Percentiles rank a stretch among this genome's conserved stretches.
phyloP scores from a whole-genome alignment of 1,140 invertebrate species.

The Drosophila ogumai region DNA sequence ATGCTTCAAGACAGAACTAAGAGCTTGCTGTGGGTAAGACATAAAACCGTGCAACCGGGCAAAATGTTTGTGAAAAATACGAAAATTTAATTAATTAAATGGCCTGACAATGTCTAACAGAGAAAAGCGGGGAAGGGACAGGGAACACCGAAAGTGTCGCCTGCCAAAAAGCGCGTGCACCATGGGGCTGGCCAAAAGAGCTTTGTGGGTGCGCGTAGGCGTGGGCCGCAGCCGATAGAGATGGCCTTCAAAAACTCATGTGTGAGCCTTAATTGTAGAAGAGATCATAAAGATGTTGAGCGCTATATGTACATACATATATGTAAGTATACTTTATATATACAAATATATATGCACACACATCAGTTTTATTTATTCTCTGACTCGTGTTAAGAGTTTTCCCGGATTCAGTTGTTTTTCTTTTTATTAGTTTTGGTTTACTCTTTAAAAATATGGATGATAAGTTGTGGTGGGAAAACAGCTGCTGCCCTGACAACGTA shows the following conservation, averaged over 20 bases:
- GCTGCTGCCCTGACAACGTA: constrained; percentile 27
- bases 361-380: constrained; percentile 69
- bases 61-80: constrained; percentile 43
- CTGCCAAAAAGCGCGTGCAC: constrained; percentile 77
- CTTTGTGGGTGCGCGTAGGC: constrained; percentile 42
- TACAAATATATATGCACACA: constrained; percentile 11
- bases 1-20: constrained; percentile 25
- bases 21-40: constrained; percentile 29
- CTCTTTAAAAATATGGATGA: constrained; percentile 21
- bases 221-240: constrained; percentile 21
- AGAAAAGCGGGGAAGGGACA: not conserved
- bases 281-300: constrained; percentile 57
- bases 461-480: constrained; percentile 27
- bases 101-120: constrained; percentile 4
- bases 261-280: constrained; percentile 74
- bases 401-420: constrained; percentile 46
- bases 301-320: constrained; percentile 21
- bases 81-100: constrained; percentile 66
- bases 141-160: constrained; percentile 61
- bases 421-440: constrained; percentile 24
- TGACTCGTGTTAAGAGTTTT: constrained; percentile 45
- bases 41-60: constrained; percentile 27
- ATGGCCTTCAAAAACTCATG: constrained; percentile 75
- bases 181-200: constrained; percentile 46
- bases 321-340: constrained; percentile 23